A percentile compares a stretch with the other conserved stretches of the same genome.
phyloP scores from a whole-genome alignment of 37 sponge, comb jelly and placozoan genomes.

The Cladorhizidae sp. region DNA sequence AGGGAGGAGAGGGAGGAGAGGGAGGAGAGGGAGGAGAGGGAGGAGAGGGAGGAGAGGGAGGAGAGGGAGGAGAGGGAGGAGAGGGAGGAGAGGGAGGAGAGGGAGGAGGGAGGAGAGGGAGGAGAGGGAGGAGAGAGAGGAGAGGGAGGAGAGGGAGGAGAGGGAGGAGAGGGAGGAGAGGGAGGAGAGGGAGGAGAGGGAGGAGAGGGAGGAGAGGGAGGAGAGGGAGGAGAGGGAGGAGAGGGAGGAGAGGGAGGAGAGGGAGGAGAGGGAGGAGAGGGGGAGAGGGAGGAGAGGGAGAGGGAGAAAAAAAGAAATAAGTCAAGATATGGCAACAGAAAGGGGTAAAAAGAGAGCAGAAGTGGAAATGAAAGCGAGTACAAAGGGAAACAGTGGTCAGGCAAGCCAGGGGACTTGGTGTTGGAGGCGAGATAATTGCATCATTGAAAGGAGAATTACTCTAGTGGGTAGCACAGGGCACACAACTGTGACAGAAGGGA shows the following conservation, averaged over 20 bases:
- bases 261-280: not conserved
- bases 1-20: not conserved
- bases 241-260: not conserved
- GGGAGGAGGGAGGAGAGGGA: not conserved
- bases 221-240: not conserved
- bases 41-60: not conserved
- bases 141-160: not conserved
- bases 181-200: not conserved
- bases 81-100: not conserved
- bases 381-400: too few species aligned
- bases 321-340: too few species aligned
- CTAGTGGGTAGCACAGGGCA: too few species aligned
- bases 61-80: not conserved
- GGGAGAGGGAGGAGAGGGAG: not conserved
- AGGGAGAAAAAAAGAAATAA: not conserved
- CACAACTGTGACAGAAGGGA: too few species aligned
- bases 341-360: too few species aligned
- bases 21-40: not conserved
- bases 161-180: not conserved
- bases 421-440: too few species aligned
- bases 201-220: not conserved
- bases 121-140: not conserved
- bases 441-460: too few species aligned
- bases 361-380: too few species aligned
- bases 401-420: too few species aligned